These are phyloP conservation scores for Dendrophyllia cribrosa DNA, from an alignment of 64 coral and sea anemone species.

Conservation along the genomic window DNA sequence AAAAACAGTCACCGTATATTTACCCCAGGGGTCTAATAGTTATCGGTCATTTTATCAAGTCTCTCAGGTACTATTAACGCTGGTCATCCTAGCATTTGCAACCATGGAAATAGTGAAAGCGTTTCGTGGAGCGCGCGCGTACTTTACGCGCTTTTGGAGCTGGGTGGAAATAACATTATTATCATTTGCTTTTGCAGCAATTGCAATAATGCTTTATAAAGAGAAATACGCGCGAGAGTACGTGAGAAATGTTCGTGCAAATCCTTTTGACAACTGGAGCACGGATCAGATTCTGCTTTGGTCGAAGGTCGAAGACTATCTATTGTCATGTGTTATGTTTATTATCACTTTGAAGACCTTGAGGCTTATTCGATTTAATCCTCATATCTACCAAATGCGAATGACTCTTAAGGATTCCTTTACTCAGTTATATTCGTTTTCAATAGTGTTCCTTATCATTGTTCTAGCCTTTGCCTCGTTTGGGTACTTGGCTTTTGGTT, in stretches of 20 bases:
- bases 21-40: conserved; percentile 25
- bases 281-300: conserved; percentile 62
- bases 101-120: conserved; percentile 42
- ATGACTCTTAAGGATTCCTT: conserved; percentile 51
- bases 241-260: conserved; percentile 44
- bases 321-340: conserved; percentile 73
- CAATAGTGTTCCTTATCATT: conserved; percentile 25
- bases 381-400: conserved; percentile 48
- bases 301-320: conserved; percentile 64
- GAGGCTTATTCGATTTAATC: conserved; percentile 66
- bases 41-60: conserved; percentile 59
- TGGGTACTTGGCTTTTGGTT: conserved; percentile 62
- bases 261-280: conserved; percentile 75
- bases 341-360: conserved; percentile 66
- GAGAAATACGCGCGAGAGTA: conserved; percentile 47
- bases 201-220: conserved; percentile 67
- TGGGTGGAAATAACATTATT: conserved; percentile 66
- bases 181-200: background rate
- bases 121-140: conserved; percentile 20
- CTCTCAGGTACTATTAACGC: conserved; percentile 63
- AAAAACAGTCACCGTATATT: conserved; percentile 63
- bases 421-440: conserved; percentile 34
- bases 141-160: conserved; percentile 69
- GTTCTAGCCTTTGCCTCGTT: conserved; percentile 49
- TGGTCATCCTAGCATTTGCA: conserved; percentile 42